Base-by-base conservation (phyloP, 1,140 invertebrate genomes). In the Penaeus chinensis region DNA sequence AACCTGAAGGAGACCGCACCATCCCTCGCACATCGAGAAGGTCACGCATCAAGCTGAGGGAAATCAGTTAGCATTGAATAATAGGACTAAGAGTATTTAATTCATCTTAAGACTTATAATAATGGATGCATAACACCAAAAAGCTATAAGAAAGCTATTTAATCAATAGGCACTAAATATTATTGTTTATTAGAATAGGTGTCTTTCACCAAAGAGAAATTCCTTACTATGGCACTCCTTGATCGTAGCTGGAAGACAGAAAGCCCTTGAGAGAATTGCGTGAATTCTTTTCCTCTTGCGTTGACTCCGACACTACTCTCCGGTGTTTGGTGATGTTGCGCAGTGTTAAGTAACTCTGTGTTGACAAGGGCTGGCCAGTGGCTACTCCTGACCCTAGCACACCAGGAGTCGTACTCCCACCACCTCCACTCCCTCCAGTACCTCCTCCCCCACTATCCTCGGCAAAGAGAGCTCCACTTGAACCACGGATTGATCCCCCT, bases 231-330 rank as follows among this genome's bases (percentile, higher is more conserved):
- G 84, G 18, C 37, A 74, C 83, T 37, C 79, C 37, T 20, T 87
- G 86, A 16, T 87, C 86, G 77, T 87, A 87, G 54, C 86, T 87
- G 27, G 86, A 87, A 42, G 86, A 87, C 3, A 87, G 74, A 71
- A 87, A 87, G 19, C 86, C 86, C 69, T 83, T 87, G n/a, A 87
- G 80, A 22, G 86, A 87, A 54, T 87, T 87, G 24, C 86, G 61
- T 18, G 86, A 62, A 27, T 22, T 76, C 69, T 83, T 87, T 20
- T 87, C 86, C 61, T 87, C 86, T 63, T 87, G 86, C 61, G 60
- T 87, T 5, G 86, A 77, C 60, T 87, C 86, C 0, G 86, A 87
- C 71, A 87, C 81, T 54, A 87, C 79, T 42, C 86, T 82, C 19
- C 86, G 86, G 19, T 87, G 86, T 62, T 87, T 87, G 37, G 86